Percentiles rank a stretch among this genome's conserved stretches.
These are phyloP conservation scores for Tachyglossus aculeatus DNA, from an alignment of 2,797 vertebrate genomes.

Conservation along the genomic window DNA sequence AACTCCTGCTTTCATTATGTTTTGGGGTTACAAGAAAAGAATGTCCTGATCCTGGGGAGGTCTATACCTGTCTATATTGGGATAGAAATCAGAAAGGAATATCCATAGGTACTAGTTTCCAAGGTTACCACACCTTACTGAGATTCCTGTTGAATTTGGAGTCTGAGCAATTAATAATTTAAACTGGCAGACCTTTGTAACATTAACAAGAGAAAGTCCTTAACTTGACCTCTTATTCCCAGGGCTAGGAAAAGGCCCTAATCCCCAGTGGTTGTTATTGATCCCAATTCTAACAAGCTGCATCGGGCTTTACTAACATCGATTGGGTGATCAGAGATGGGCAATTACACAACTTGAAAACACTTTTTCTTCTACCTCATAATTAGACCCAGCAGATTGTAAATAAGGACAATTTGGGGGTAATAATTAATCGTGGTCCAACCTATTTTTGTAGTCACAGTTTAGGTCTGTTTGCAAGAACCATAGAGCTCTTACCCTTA, in stretches of 20 bases:
- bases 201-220: background rate
- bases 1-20: no score
- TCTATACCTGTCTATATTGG: no score
- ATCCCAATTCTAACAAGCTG: conserved; percentile 6
- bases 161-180: background rate
- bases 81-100: no score
- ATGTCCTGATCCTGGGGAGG: no score
- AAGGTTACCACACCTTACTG: no score
- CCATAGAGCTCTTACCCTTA: no score
- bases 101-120: no score
- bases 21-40: no score
- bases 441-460: no score
- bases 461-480: no score
- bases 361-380: background rate
- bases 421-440: background rate
- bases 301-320: conserved; percentile 4
- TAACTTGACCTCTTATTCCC: background rate
- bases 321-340: no score
- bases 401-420: conserved; percentile 20
- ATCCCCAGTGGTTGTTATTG: background rate
- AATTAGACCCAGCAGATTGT: conserved; percentile 22
- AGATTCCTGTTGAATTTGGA: background rate
- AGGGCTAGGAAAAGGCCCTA: background rate
- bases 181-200: background rate
- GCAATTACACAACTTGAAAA: no score